Conservation (phyloP, 2,113 vertebrate genomes). For the Chamaea fasciata region DNA sequence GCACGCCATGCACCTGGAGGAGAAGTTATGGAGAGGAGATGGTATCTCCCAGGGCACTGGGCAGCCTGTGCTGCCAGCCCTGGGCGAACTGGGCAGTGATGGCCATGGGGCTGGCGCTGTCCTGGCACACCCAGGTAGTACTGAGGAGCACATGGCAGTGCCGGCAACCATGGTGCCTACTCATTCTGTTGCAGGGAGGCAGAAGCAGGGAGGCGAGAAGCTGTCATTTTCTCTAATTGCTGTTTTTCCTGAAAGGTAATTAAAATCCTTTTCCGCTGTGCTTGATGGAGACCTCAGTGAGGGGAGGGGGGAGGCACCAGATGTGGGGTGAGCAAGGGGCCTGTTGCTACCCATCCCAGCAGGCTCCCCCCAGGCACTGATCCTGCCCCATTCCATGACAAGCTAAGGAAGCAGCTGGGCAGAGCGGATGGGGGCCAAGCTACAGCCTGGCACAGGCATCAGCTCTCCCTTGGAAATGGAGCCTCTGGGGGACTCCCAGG, state of each 20-base stretch:
- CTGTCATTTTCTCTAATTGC: conserved; percentile 84
- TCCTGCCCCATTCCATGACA: rapidly evolving
- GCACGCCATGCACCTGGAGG: not conserved
- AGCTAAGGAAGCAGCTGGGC: not conserved
- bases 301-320: not conserved
- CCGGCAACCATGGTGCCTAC: rapidly evolving
- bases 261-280: conserved; percentile 80
- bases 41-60: not conserved
- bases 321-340: not conserved
- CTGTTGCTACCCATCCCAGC: not conserved
- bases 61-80: not conserved
- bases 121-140: not conserved
- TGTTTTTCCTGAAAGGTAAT: conserved; percentile 85
- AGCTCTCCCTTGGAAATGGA: not conserved
- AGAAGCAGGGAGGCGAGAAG: conserved; percentile 11
- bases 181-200: not conserved
- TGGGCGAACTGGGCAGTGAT: not conserved
- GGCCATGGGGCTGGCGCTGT: not conserved
- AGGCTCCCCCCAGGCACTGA: not conserved
- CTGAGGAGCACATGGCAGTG: rapidly evolving
- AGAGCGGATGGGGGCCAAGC: not conserved
- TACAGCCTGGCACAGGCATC: not conserved
- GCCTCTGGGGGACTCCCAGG: not conserved
- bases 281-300: conserved; percentile 67
- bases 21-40: not conserved